These are phyloP conservation scores for Paracanthobrama guichenoti DNA, from an alignment of 2,113 vertebrate genomes.

Conservation along the genomic window DNA sequence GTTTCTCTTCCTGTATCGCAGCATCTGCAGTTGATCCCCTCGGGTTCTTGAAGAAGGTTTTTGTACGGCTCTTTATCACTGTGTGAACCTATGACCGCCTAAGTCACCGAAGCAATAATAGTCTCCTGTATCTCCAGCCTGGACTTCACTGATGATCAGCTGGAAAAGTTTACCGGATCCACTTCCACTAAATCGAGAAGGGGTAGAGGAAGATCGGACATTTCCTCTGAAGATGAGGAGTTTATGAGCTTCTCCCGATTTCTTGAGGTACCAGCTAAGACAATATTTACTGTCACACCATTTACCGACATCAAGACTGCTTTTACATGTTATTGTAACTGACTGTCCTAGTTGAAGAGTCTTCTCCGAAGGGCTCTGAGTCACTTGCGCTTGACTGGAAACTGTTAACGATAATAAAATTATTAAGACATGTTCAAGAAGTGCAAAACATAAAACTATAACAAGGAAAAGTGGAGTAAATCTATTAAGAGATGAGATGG, in stretches of 20 bases:
- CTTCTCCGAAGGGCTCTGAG: neutral
- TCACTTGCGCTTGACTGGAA: neutral
- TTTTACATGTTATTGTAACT: neutral
- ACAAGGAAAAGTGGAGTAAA: too few species aligned
- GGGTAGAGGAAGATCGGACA: neutral
- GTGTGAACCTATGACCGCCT: neutral
- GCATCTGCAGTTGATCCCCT: neutral
- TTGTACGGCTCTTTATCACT: neutral
- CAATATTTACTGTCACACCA: neutral
- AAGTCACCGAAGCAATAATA: constrained; percentile 10
- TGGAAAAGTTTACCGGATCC: neutral
- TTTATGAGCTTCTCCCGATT: neutral
- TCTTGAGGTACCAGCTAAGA: constrained; percentile 24
- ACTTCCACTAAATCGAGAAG: neutral
- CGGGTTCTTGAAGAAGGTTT: neutral
- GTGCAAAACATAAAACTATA: neutral
- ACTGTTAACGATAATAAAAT: neutral
- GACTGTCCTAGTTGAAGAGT: neutral
- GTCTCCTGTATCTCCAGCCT: neutral
- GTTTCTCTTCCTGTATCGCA: neutral
- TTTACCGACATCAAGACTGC: neutral
- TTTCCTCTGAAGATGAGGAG: neutral
- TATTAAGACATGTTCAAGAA: neutral
- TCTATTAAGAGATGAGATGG: neutral
- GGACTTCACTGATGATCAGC: neutral